phyloP scores from a whole-genome alignment of 2,113 vertebrate species.

The Laticauda laticaudata region DNA sequence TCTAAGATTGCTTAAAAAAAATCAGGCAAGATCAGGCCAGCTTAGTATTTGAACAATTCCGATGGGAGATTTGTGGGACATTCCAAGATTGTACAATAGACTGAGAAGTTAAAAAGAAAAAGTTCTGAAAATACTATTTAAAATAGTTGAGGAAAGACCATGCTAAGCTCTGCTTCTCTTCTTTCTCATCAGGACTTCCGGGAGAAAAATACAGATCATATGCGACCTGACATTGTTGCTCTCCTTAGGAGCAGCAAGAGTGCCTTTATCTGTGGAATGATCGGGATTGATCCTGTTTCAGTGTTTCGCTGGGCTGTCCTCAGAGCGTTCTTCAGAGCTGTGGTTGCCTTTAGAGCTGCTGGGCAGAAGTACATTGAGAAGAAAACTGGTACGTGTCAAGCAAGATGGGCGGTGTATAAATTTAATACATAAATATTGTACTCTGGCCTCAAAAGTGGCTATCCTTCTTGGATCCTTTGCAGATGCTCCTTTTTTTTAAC shows the following conservation, averaged over 20 bases:
- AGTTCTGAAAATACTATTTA: background rate
- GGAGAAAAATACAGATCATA: conserved; percentile 98
- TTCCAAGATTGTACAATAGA: background rate
- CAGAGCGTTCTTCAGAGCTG: conserved; percentile 90
- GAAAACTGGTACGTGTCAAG: conserved; percentile 81
- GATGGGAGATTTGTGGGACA: background rate
- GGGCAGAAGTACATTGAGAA: conserved; percentile 83
- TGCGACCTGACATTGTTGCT: conserved; percentile 95
- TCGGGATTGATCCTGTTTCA: conserved; percentile 90
- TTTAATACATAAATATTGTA: background rate
- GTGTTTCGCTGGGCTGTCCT: conserved; percentile 97
- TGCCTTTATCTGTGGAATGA: conserved; percentile 92
- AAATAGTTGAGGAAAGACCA: background rate
- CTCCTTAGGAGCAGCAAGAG: conserved; percentile 93
- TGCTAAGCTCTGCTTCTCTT: background rate
- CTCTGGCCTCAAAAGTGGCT: background rate
- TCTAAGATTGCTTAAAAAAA: background rate
- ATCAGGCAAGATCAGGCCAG: background rate
- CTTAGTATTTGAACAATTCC: background rate
- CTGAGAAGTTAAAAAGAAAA: background rate
- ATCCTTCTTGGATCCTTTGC: background rate
- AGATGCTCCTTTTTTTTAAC: background rate
- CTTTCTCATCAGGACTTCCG: conserved; percentile 85
- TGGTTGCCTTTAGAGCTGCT: conserved; percentile 89
- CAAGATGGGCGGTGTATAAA: background rate